These are phyloP conservation scores for Microchirus variegatus DNA, from an alignment of 2,797 vertebrate genomes.

Conservation along the genomic window DNA sequence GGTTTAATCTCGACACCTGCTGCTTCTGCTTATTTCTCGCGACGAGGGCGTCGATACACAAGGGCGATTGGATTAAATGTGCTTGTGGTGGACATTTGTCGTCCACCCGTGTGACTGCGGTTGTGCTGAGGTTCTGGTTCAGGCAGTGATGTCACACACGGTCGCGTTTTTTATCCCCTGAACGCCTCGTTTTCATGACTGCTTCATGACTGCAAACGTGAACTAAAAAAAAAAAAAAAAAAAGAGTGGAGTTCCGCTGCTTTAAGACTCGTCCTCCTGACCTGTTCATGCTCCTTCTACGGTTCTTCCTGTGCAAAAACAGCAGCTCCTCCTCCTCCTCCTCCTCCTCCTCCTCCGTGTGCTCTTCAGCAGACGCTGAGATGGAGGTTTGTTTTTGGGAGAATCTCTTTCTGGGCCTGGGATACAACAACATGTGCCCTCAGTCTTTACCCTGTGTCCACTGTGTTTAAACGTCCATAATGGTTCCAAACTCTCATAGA, in stretches of 20 bases:
- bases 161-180: neutral
- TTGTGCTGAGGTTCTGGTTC: conserved; percentile 27
- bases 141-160: neutral
- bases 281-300: conserved; percentile 12
- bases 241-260: neutral
- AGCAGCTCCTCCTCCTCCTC: neutral
- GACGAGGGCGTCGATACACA: conserved; percentile 1
- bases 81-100: conserved; percentile 26
- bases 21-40: conserved; percentile 3
- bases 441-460: neutral
- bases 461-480: conserved; percentile 8
- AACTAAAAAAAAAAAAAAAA: conserved; percentile 16
- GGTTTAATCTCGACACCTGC: too few relatives aligned
- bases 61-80: conserved; percentile 30
- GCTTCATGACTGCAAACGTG: neutral
- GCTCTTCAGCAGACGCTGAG: conserved; percentile 19
- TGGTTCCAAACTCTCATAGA: conserved; percentile 9
- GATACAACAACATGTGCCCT: conserved; percentile 12
- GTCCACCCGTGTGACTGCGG: conserved; percentile 13
- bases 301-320: conserved; percentile 50
- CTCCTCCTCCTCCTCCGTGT: conserved; percentile 5
- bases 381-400: conserved; percentile 15
- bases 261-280: conserved; percentile 7
- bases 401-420: conserved; percentile 12
- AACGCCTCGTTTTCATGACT: conserved; percentile 14